Evolutionary conservation across 1,140 invertebrate genomes (phyloP), one percentile per base, ranked within the genome.

Genomic region (Brachionus angularis): DNA sequence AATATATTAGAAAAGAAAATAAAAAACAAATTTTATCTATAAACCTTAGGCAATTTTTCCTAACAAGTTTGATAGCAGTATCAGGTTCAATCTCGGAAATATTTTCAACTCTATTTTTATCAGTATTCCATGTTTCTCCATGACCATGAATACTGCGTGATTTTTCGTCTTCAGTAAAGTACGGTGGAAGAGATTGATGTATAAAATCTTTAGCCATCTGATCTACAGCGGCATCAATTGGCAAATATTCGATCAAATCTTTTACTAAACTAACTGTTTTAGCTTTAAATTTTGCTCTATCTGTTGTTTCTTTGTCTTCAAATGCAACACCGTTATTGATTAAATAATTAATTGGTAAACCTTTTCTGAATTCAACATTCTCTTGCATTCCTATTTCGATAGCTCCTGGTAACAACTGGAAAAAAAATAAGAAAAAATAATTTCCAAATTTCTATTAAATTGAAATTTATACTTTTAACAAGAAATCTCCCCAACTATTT

Each of bases 401-500:
- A 0, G 91, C 89, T 62, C 83, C 77, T 1, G 91, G 90, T 39
- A 96, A 73, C n/a, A 89, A 76, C 80, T 33, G 34, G 2, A 73
- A 50, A 44, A 47, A 71, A 73, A 39, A 5, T 4, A 72, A 47
- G 3, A 18, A n/a, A 29, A 21, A 74, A 62, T 44, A 31, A 36
- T 71, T 47, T 72, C 77, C 86, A 83, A 76, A 88, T 87, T 79
- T 93, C 87, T 49, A 27, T 58, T 47, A 49, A 34, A 36, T 0
- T 12, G 27, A 34, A 34, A 18, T 58, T 34, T n/a, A 1, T 3
- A 61, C 44, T 31, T 69, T 42, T 31, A 34, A 27, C 16, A 96
- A 80, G 8, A 93, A 85, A 84, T 97, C 91, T 58, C 86, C 88
- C 87, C 89, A 96, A 7, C 88, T 85, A 76, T 93, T 93, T 75